Evolutionary conservation across 2,113 vertebrate genomes (phyloP), one percentile per base, ranked within the genome.

Genomic region (Nesoenas mayeri): DNA sequence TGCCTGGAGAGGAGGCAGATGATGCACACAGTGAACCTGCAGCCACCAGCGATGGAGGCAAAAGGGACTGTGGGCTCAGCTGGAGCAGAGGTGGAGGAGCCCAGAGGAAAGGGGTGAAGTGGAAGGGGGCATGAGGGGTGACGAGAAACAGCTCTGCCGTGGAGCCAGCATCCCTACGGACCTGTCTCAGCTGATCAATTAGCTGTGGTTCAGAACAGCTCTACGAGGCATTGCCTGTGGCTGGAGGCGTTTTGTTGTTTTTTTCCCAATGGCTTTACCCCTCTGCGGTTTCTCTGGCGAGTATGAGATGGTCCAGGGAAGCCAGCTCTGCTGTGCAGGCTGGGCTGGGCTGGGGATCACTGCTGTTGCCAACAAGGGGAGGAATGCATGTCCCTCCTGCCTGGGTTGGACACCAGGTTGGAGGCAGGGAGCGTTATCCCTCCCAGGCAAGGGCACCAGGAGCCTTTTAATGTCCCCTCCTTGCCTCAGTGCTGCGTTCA

Each of bases 351-450:
- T 15, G 4, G 11, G 40, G 24, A 61, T 79, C 0, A 0, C 28
- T 75, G 8, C 48, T 11, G 2, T 3, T 29, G 36, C 78, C 75
- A 15, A 2, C 44, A 20, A 14, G 2, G 53, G 44, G 56, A 65
- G 57, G 67, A 71, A 15, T 14, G 1, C 0, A 1, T 1, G 3
- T 53, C 44, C 58, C 42, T n/a, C 18, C 8, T 0, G 60, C 47
- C 38, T 1, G 21, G n/a, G 22, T 25, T 0, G 1, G 91, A 9
- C 0, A 24, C 48, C 50, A 20, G 38, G 32, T 5, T 11, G 8
- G 62, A 20, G 15, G 32, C 38, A 20, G 17, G 40, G 38, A 91
- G 20, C 0, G 0, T 21, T 17, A 2, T 2, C 53, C 28, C n/a
- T 62, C 21, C 58, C 8, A 29, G 50, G 5, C 2, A 7, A 83